phyloP scores from a whole-genome alignment of 2,113 vertebrate species.

The Reinhardtius hippoglossoides region DNA sequence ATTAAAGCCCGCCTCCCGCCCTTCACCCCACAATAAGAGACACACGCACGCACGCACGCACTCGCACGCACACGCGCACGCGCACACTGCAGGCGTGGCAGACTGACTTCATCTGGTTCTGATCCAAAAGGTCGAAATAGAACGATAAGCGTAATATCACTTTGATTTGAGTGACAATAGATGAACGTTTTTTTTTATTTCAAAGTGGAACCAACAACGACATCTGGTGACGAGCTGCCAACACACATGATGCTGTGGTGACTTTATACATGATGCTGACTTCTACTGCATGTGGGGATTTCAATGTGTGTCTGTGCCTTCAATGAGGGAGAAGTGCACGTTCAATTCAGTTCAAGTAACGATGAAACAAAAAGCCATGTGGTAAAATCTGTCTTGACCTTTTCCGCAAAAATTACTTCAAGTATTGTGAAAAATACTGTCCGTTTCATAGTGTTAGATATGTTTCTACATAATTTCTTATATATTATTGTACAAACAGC shows the following conservation, averaged over 20 bases:
- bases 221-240: constrained; percentile 68
- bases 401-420: too few species aligned
- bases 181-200: background rate
- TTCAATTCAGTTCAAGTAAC: too few species aligned
- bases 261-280: background rate
- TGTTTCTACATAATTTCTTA: too few species aligned
- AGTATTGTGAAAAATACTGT: too few species aligned
- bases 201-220: constrained; percentile 52
- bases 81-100: constrained; percentile 32
- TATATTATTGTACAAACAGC: too few species aligned
- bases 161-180: constrained; percentile 51
- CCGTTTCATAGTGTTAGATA: too few species aligned
- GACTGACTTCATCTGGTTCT: constrained; percentile 11
- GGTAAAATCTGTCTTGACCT: too few species aligned
- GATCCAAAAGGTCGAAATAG: constrained; percentile 22
- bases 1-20: constrained; percentile 64
- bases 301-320: too few species aligned
- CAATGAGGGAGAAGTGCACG: too few species aligned
- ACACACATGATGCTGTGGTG: background rate
- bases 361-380: too few species aligned
- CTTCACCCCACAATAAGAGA: constrained; percentile 23
- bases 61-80: too few species aligned
- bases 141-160: background rate
- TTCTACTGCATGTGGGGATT: too few species aligned
- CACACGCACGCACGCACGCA: background rate